Evolutionary conservation across 2,797 vertebrate species (phyloP).

Genomic region (Takifugu rubripes): DNA sequence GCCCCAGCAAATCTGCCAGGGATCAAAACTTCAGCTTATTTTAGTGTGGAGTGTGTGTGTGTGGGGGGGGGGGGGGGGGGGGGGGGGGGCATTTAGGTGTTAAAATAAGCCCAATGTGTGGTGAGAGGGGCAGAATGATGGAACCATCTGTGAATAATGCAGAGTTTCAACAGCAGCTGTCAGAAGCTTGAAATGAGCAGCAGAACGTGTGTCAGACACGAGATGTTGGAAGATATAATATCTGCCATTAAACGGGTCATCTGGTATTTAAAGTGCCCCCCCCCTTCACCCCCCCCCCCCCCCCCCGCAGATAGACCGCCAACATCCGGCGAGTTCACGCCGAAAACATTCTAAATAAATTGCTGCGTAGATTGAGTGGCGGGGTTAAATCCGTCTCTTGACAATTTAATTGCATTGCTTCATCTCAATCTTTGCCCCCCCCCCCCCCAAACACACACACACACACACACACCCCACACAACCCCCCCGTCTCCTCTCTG

Average conservation of each 20-base stretch:
- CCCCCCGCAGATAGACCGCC: constrained; percentile 24
- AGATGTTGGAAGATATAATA: constrained; percentile 49
- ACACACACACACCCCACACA: neutral
- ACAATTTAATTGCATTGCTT: constrained; percentile 68
- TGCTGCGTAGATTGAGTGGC: constrained; percentile 37
- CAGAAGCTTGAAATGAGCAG: constrained; percentile 43
- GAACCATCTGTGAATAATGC: constrained; percentile 43
- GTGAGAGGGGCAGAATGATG: constrained; percentile 41
- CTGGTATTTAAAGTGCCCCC: constrained; percentile 60
- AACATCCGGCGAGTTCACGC: constrained; percentile 37
- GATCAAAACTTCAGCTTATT: constrained; percentile 51
- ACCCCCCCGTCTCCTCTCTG: constrained; percentile 9
- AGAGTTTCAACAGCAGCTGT: constrained; percentile 33
- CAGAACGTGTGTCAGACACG: constrained; percentile 42
- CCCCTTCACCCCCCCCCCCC: constrained; percentile 23
- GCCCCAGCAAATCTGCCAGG: constrained; percentile 38
- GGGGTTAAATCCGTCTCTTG: constrained; percentile 52
- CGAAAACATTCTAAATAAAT: constrained; percentile 58
- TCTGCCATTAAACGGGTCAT: constrained; percentile 64
- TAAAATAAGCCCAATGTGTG: constrained; percentile 43
- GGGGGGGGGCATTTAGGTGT: constrained; percentile 35
- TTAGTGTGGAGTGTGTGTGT: too few relatives aligned
- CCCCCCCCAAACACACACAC: neutral
- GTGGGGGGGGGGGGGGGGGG: too few relatives aligned
- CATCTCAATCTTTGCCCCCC: constrained; percentile 40